Evolutionary conservation across 2,888 invertebrate species (phyloP).

Genomic region (Atherix ibis): DNA sequence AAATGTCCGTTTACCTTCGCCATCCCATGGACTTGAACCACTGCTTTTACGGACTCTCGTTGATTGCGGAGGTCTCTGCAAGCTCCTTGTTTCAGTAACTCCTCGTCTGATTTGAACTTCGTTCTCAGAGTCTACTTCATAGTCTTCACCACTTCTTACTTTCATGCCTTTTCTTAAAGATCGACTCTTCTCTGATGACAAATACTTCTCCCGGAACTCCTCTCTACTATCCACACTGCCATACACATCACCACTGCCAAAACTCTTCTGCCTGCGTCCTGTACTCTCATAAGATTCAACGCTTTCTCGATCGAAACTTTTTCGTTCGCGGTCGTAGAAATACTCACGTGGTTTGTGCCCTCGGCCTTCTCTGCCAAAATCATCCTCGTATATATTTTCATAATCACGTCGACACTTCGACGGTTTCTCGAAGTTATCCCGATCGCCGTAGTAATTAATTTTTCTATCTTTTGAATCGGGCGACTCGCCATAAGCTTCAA

Average conservation of each 20-base stretch:
- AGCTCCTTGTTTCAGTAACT: slow-evolving; percentile 21
- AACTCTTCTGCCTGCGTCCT: slow-evolving; percentile 26
- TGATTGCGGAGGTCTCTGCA: slow-evolving; percentile 21
- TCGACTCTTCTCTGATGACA: slow-evolving; percentile 25
- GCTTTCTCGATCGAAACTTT: slow-evolving; percentile 32
- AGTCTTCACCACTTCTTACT: slow-evolving; percentile 31
- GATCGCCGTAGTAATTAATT: slow-evolving; percentile 13
- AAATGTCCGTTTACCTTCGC: slow-evolving; percentile 22
- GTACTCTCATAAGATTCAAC: slow-evolving; percentile 31
- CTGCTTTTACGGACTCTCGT: slow-evolving; percentile 28
- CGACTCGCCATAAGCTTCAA: slow-evolving; percentile 21
- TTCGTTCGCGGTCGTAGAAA: slow-evolving; percentile 28
- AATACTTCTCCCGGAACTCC: slow-evolving; percentile 30
- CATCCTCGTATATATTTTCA: slow-evolving; percentile 29
- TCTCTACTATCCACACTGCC: slow-evolving; percentile 31
- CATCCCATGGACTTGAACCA: slow-evolving; percentile 41
- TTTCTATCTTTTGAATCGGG: slow-evolving; percentile 16
- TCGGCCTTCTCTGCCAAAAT: slow-evolving; percentile 11
- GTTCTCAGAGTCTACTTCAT: slow-evolving; percentile 36
- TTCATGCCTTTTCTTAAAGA: slow-evolving; percentile 27
- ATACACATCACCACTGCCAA: slow-evolving; percentile 32
- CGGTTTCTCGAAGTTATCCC: slow-evolving; percentile 14
- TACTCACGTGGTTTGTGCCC: slow-evolving; percentile 23
- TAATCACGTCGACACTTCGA: slow-evolving; percentile 20
- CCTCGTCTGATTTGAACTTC: slow-evolving; percentile 25